Base-by-base conservation (phyloP, 2,797 vertebrate genomes). In the Mionectes olivaceus region DNA sequence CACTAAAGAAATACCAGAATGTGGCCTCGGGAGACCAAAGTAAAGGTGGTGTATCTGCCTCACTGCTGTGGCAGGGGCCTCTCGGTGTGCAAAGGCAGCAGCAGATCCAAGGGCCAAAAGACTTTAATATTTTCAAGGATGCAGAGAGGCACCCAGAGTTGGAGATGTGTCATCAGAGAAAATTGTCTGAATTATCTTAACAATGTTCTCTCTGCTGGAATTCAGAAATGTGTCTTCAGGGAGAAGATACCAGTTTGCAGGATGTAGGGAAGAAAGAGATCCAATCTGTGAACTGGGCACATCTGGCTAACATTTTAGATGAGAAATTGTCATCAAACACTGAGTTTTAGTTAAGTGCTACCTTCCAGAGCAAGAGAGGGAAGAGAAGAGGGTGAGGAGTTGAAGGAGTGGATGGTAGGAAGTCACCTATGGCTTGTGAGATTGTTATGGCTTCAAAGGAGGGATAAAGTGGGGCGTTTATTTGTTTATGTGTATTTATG, bases 101-200 rank as follows among this genome's bases (percentile, higher is more conserved):
- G 37, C 68, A 21, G 56, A 56, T 35, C 56, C 43, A 27, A 74
- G 53, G 32, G 63, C 61, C 5, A 15, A 82, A 63, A 83, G 53
- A 41, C 52, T 89, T 87, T 89, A 92, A 92, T 87, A 47, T 94
- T 95, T 90, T 25, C 83, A 65, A 65, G 52, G 33, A 67, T 59
- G 75, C 25, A 27, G 59, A 93, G 75, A 83, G 63, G 49, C 78
- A 82, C 59, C 75, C 61, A 65, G 80, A 82, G 35, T 35, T 19
- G 80, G 73, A 85, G 92, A 82, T 91, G 91, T 95, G 85, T 94
- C 93, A 94, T 74, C 87, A 71, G 69, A 70, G 81, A 92, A 93
- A 93, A 94, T 65, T 23, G 43, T 59, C 83, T 89, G 87, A 81
- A 77, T 96, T 90, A 71, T 59, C 73, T 85, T 84, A 86, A 47